These are phyloP conservation scores for Lamellibrachia columna DNA, from an alignment of 2,888 invertebrate species.

Conservation along the genomic window DNA sequence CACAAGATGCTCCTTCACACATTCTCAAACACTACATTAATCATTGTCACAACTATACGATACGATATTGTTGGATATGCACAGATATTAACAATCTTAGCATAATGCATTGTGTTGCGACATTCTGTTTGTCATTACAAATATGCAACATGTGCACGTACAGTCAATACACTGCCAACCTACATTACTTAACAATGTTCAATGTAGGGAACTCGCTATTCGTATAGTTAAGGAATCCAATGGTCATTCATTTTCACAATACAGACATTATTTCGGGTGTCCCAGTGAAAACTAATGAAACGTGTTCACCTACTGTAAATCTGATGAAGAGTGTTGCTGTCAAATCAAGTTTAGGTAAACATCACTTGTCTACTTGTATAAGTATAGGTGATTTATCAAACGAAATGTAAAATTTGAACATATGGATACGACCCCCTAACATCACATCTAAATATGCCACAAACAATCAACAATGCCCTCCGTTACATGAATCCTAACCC, in stretches of 20 bases:
- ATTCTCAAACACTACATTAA: too few species aligned
- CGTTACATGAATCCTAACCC: not conserved
- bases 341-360: too few species aligned
- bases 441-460: not conserved
- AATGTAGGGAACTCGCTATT: not conserved
- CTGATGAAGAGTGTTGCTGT: not conserved
- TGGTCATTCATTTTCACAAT: not conserved
- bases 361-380: not conserved
- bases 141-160: not conserved
- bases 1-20: too few species aligned
- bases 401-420: not conserved
- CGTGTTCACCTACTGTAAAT: not conserved
- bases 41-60: too few species aligned
- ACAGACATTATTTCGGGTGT: not conserved
- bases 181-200: not conserved
- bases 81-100: too few species aligned
- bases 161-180: not conserved
- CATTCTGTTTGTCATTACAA: not conserved
- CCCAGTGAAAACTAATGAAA: not conserved
- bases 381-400: not conserved
- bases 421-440: not conserved
- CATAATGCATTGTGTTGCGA: too few species aligned
- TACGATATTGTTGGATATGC: too few species aligned
- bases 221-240: not conserved
- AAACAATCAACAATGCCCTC: too few species aligned